A percentile compares a stretch with the other conserved stretches of the same genome.
Conservation (phyloP, 2,113 vertebrate genomes). For the Pluvialis apricaria region DNA sequence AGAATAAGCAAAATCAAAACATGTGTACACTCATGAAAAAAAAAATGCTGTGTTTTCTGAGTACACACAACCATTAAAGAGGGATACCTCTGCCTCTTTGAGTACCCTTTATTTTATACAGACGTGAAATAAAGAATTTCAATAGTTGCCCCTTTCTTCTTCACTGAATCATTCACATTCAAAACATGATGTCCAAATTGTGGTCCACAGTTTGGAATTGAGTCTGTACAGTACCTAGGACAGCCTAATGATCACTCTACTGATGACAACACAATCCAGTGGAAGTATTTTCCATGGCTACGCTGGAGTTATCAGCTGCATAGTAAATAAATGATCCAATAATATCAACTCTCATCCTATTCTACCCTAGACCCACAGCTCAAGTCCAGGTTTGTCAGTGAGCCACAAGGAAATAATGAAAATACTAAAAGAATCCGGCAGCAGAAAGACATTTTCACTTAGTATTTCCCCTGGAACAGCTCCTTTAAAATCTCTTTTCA, state of each 20-base stretch:
- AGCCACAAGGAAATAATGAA: not conserved
- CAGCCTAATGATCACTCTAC: not conserved
- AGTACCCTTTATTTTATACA: not conserved
- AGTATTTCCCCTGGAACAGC: not conserved
- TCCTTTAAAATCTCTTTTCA: not conserved
- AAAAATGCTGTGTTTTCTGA: not conserved
- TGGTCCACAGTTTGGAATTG: not conserved
- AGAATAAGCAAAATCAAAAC: not conserved
- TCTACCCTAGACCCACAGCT: not conserved
- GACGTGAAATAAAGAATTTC: not conserved
- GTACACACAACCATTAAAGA: not conserved
- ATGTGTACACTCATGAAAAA: not conserved
- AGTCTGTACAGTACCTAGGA: not conserved
- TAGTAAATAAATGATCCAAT: not conserved
- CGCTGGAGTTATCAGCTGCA: not conserved
- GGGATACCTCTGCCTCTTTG: not conserved
- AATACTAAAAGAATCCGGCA: not conserved
- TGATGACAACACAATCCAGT: not conserved
- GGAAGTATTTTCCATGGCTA: not conserved
- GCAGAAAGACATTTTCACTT: not conserved
- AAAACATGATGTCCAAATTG: not conserved
- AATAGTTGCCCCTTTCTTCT: not conserved
- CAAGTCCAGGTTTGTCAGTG: not conserved
- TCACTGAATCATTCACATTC: not conserved
- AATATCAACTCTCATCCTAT: not conserved